Evolutionary conservation across 2,888 invertebrate species (phyloP).

Genomic region (Tetranychus truncatus): DNA sequence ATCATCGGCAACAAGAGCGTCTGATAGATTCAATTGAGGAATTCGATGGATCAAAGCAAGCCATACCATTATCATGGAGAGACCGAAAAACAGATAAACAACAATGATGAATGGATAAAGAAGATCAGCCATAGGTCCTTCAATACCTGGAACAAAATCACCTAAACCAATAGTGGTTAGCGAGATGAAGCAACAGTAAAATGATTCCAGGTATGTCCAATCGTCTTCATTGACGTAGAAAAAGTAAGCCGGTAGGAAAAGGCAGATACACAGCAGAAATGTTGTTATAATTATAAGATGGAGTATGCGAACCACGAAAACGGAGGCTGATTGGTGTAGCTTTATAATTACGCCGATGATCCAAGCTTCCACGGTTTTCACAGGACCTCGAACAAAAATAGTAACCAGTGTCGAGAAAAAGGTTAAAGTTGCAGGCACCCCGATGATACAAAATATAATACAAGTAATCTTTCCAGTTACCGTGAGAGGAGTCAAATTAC

Average conservation of each 20-base stretch:
- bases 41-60: constrained; percentile 16
- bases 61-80: constrained; percentile 21
- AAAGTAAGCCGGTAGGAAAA: constrained; percentile 8
- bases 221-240: constrained; percentile 30
- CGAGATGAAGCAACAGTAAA: constrained; percentile 79
- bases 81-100: constrained; percentile 19
- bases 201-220: constrained; percentile 66
- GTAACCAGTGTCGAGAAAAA: constrained; percentile 37
- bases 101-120: constrained; percentile 10
- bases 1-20: constrained; percentile 1
- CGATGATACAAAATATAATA: constrained; percentile 61
- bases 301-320: constrained; percentile 11
- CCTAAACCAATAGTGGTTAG: constrained; percentile 72
- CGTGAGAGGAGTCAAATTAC: constrained; percentile 67
- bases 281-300: constrained; percentile 31
- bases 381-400: constrained; percentile 17
- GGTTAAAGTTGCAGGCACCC: constrained; percentile 68
- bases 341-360: constrained; percentile 4
- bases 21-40: background rate
- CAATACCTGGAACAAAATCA: constrained; percentile 53
- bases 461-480: constrained; percentile 70
- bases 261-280: constrained; percentile 31
- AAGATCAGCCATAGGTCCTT: background rate
- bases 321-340: background rate
- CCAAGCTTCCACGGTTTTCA: constrained; percentile 17